Evolutionary conservation across 2,888 invertebrate species (phyloP), one percentile per base, ranked within the genome.

Genomic region (Zele albiditarsus): DNA sequence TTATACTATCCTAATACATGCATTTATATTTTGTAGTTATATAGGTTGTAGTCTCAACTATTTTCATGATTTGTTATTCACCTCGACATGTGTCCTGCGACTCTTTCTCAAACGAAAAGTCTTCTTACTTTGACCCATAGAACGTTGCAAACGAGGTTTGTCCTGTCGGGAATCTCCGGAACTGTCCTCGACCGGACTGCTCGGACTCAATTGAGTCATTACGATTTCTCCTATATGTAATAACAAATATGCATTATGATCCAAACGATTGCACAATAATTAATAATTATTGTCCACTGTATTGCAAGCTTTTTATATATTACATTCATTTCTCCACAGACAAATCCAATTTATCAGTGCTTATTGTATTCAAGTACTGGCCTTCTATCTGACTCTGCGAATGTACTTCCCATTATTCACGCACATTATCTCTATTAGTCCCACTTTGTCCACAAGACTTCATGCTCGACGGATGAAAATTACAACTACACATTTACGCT

Each of bases 111-210:
- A 92, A 78, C 97, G 93, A 90, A 98, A 98, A 0, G 98, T 98
- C 90, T 97, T 97, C 83, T 98, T 93, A 84, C 97, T 98, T 86
- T 97, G 97, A 46, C 97, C 97, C 90, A 97, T 98, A 72, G 97
- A 95, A 25, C 98, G 92, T 87, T 98, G 98, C 74, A 98, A 91
- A 4, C 97, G 91, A 42, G 94, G 94, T 86, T 92, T 90, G 89
- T 91, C 88, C 83, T 91, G 89, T 86, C 90, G 87, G 74, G 85
- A 89, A 86, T 93, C 93, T 25, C 93, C 93, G 1, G 93, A 93
- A 82, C 93, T 93, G 81, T 93, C 94, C 85, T 93, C 94, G 53
- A 90, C 92, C 33, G 93, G 94, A 87, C 93, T 94, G 81, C 91
- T 93, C 25, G 95, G 95, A 60, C 95, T 95, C 76, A 95, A 89